A percentile compares a stretch with the other conserved stretches of the same genome.
Evolutionary conservation across 2,113 vertebrate species (phyloP).

Genomic region (Guaruba guarouba): DNA sequence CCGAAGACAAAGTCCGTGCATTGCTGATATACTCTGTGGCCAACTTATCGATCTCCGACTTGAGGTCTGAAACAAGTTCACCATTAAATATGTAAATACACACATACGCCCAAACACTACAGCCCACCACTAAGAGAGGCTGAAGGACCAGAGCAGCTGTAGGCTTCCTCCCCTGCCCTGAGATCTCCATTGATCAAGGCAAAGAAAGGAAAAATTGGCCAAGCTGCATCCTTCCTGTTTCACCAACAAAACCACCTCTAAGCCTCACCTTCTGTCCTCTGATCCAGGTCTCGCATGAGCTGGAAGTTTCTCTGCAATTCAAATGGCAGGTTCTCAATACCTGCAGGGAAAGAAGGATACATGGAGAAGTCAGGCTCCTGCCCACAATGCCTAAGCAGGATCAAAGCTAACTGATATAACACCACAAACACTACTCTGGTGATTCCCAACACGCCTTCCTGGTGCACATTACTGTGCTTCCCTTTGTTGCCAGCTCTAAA

Average conservation of each 20-base stretch:
- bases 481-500: neutral
- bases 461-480: neutral
- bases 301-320: conserved; percentile 98
- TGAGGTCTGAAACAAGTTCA: conserved; percentile 83
- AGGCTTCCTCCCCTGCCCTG: neutral
- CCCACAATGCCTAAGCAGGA: neutral
- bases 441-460: neutral
- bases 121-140: neutral
- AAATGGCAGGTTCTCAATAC: conserved; percentile 95
- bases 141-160: neutral
- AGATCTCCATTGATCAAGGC: neutral
- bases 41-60: conserved; percentile 92
- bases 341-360: conserved; percentile 61
- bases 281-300: conserved; percentile 95
- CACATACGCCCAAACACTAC: neutral
- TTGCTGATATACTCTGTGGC: conserved; percentile 93
- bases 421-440: neutral
- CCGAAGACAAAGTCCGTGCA: conserved; percentile 86
- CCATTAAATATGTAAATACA: neutral
- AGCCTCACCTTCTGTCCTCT: conserved; percentile 90
- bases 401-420: neutral
- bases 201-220: neutral
- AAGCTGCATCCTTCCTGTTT: neutral
- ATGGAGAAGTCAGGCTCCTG: neutral
- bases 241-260: neutral